Conservation (phyloP, 64 coral and sea anemone genomes). For the Dendrophyllia cribrosa region DNA sequence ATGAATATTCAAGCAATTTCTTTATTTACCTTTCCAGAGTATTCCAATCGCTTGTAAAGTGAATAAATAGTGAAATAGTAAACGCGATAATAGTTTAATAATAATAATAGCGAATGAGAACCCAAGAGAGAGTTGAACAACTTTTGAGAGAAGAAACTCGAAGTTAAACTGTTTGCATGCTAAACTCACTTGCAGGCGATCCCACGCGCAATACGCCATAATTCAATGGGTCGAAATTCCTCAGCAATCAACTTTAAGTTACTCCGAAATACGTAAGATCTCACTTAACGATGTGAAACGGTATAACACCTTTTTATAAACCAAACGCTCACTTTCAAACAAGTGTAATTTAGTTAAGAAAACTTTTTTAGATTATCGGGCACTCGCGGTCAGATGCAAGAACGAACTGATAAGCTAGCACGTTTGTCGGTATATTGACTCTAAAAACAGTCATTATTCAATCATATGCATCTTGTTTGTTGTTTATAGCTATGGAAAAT, state of each 20-base stretch:
- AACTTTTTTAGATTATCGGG: not conserved
- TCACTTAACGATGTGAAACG: not conserved
- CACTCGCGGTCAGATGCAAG: not conserved
- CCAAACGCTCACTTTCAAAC: not conserved
- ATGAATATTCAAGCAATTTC: not conserved
- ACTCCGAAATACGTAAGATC: not conserved
- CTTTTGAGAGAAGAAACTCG: not conserved
- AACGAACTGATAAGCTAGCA: not conserved
- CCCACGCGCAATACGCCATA: not conserved
- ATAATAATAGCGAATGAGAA: not conserved
- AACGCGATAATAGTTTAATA: too few species aligned
- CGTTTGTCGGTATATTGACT: not conserved
- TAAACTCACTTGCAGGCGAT: too few species aligned
- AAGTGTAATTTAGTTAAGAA: not conserved
- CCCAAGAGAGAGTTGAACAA: too few species aligned
- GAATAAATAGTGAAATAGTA: too few species aligned
- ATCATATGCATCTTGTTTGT: not conserved
- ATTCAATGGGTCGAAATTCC: slow-evolving; percentile 2
- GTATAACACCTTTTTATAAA: not conserved
- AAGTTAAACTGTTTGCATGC: not conserved
- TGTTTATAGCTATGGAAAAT: not conserved
- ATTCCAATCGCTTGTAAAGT: too few species aligned
- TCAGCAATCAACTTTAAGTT: not conserved
- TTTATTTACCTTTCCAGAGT: not conserved
- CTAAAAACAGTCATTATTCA: not conserved